A percentile compares a stretch with the other conserved stretches of the same genome.
Conservation (phyloP, 2,113 vertebrate genomes). For the Speoplatyrhinus poulsoni region DNA sequence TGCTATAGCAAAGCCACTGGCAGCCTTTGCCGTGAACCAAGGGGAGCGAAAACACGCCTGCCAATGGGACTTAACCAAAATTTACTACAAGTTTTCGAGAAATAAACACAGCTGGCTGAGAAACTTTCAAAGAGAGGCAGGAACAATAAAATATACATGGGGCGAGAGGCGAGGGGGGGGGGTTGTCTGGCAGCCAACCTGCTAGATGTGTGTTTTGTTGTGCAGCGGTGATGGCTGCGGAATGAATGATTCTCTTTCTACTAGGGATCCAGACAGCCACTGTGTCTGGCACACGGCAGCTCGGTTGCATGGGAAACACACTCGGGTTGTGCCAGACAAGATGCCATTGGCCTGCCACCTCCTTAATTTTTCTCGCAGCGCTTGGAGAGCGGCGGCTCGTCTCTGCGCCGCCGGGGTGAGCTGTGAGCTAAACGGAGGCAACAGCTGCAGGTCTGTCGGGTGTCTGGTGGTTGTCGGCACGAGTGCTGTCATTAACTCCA, state of each 20-base stretch:
- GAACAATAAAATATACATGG: constrained; percentile 36
- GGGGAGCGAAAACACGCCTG: constrained; percentile 10
- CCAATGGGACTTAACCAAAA: constrained; percentile 41
- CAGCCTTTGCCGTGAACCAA: constrained; percentile 22
- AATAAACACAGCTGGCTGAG: constrained; percentile 31
- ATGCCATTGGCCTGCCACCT: constrained; percentile 15
- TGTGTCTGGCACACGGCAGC: not conserved
- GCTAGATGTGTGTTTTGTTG: constrained; percentile 25
- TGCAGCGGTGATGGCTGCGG: constrained; percentile 20
- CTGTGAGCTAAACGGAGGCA: constrained; percentile 15
- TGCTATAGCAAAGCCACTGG: constrained; percentile 32
- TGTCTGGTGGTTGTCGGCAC: constrained; percentile 8
- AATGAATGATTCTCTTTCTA: constrained; percentile 34
- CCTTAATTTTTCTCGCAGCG: constrained; percentile 33
- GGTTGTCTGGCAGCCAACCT: constrained; percentile 31
- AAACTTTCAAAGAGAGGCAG: constrained; percentile 41
- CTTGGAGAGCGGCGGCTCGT: constrained; percentile 22
- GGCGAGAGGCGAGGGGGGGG: constrained; percentile 15
- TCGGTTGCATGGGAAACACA: constrained; percentile 31
- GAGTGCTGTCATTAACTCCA: constrained; percentile 38
- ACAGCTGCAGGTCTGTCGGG: constrained; percentile 39
- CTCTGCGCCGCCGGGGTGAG: too few relatives aligned
- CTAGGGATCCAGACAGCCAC: constrained; percentile 13
- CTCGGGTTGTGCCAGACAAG: constrained; percentile 19
- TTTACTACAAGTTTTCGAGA: constrained; percentile 36